Evolutionary conservation across 2,888 invertebrate species (phyloP), one percentile per base, ranked within the genome.

Genomic region (Acronicta aceris): DNA sequence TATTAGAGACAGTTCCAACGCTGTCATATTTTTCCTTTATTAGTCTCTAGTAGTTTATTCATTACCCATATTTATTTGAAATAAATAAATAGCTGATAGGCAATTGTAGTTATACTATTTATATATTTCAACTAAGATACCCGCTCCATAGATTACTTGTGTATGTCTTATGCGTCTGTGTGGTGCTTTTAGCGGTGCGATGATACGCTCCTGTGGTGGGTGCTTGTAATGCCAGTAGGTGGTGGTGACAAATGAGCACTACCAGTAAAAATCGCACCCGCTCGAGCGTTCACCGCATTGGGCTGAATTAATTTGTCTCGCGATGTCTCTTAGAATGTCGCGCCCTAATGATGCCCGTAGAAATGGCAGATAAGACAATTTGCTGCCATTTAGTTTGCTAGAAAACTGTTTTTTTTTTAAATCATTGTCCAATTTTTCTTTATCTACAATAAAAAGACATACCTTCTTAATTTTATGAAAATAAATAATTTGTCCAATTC

Each of bases 261-360:
- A 87, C 86, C 85, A 85, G 86, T 84, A 93, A 92, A 93, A 93
- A 93, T 91, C 92, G 91, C 86, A 82, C 73, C 82, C 80, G 41
- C 43, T 72, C 41, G 9, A 52, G 60, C 84, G 77, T 81, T 82
- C 85, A 77, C 86, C 87, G 86, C 86, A 78, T 87, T 88, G 83
- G 88, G 87, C 89, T 88, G 89, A 92, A 94, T 94, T 94, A 94
- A 94, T 94, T 93, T 92, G 91, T 93, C 90, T 91, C 90, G 85
- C 87, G 91, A 86, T 91, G 92, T 93, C 94, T 92, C 89, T 89
- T 87, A 87, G 79, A 87, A 87, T 87, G 87, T 89, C 91, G 89
- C 84, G 81, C 81, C 78, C 52, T 56, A 63, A 56, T 65, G 64
- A 63, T 68, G 82, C 66, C 58, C 57, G 51, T 5, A 41, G 77